Evolutionary conservation across 2,797 vertebrate species (phyloP).

Genomic region (Chelmon rostratus): DNA sequence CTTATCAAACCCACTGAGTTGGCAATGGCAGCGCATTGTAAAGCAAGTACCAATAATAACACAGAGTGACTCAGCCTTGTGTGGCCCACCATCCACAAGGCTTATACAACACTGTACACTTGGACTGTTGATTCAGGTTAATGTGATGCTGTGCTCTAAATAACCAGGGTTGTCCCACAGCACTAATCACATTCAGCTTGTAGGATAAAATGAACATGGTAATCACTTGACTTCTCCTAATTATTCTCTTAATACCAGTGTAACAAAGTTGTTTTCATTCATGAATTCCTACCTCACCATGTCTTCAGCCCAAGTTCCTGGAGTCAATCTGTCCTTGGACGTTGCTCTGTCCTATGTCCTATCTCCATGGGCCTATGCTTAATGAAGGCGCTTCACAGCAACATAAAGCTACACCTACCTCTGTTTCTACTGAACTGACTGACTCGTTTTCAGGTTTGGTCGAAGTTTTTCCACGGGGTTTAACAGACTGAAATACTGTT

Average conservation of each 20-base stretch:
- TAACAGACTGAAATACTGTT: background rate
- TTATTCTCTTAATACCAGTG: background rate
- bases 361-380: too few relatives aligned
- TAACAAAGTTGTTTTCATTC: background rate
- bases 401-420: background rate
- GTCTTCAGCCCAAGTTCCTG: background rate
- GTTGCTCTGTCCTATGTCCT: background rate
- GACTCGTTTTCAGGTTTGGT: background rate
- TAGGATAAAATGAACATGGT: background rate
- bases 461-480: background rate
- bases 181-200: background rate
- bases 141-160: background rate
- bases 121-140: background rate
- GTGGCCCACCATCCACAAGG: background rate
- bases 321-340: background rate
- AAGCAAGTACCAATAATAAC: background rate
- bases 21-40: background rate
- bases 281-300: background rate
- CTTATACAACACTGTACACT: background rate
- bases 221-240: too few relatives aligned
- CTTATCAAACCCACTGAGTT: background rate
- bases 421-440: background rate
- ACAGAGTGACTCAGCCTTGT: background rate
- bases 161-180: background rate
- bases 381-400: background rate